phyloP scores from a whole-genome alignment of 2,797 vertebrate genomes.

The Pithecia hirsuta region DNA sequence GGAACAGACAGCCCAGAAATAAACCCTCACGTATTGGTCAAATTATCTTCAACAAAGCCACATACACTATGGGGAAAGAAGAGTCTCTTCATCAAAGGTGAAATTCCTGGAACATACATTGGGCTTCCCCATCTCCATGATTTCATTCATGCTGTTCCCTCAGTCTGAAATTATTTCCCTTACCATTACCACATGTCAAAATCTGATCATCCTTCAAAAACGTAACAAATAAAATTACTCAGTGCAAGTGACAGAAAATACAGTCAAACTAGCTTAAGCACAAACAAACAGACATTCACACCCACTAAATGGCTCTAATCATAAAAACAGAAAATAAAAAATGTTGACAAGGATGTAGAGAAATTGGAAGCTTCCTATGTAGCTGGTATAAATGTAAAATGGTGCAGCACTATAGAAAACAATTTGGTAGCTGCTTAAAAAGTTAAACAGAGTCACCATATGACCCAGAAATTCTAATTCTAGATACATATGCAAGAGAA shows the following conservation, averaged over 20 bases:
- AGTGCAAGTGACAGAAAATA: not conserved
- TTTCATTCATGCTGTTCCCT: not conserved
- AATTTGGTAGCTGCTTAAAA: not conserved
- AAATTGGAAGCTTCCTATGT: not conserved
- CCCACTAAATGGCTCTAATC: not conserved
- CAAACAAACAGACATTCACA: not conserved
- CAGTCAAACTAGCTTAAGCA: not conserved
- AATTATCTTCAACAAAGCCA: not conserved
- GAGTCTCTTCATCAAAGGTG: not conserved
- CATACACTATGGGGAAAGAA: not conserved
- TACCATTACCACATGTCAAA: not conserved
- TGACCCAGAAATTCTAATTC: not conserved
- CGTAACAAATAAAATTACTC: not conserved
- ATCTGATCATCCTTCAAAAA: not conserved
- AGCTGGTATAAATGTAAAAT: not conserved
- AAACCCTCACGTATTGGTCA: not conserved
- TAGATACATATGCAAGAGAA: not conserved
- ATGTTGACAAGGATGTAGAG: not conserved
- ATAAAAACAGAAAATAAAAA: not conserved
- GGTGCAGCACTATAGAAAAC: not conserved
- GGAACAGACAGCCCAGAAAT: not conserved
- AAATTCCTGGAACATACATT: not conserved
- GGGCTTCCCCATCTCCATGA: not conserved
- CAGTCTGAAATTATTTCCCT: not conserved
- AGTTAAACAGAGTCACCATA: not conserved